A percentile compares a stretch with the other conserved stretches of the same genome.
Evolutionary conservation across 1,140 invertebrate species (phyloP).

Genomic region (Anastrepha obliqua): DNA sequence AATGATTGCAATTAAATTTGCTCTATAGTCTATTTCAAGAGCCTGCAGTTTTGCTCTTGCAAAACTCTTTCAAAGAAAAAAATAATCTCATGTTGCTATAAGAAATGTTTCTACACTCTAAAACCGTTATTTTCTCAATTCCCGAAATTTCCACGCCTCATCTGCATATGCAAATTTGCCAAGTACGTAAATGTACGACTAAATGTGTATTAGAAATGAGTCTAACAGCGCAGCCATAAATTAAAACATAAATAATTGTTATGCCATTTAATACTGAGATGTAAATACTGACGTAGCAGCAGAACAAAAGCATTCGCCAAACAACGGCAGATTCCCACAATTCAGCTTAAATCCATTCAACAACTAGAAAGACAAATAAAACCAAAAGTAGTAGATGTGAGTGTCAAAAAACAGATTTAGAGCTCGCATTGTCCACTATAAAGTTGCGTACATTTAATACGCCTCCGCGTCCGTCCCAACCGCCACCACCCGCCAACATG

Average conservation of each 20-base stretch:
- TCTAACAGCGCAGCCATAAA: neutral
- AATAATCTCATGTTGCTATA: too few species aligned
- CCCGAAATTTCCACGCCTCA: too few species aligned
- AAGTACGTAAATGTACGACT: neutral
- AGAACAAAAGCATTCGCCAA: neutral
- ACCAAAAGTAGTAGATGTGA: neutral
- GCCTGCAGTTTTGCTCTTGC: too few species aligned
- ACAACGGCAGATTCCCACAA: constrained; percentile 5
- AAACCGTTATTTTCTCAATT: too few species aligned
- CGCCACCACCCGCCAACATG: neutral
- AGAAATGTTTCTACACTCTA: too few species aligned
- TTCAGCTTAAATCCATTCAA: neutral
- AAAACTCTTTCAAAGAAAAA: too few species aligned
- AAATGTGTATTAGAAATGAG: neutral
- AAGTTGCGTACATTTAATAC: constrained; percentile 11
- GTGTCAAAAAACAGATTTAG: neutral
- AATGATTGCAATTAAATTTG: too few species aligned
- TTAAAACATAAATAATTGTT: constrained; percentile 24
- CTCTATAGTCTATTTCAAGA: too few species aligned
- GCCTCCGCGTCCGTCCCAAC: neutral
- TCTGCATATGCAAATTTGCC: neutral
- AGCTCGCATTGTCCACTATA: constrained; percentile 24
- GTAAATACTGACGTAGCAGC: neutral
- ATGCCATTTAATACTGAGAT: neutral
- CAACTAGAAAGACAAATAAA: neutral